A percentile compares a stretch with the other conserved stretches of the same genome.
Conservation (phyloP, 2,797 vertebrate genomes). For the Tympanoctomys barrerae region DNA sequence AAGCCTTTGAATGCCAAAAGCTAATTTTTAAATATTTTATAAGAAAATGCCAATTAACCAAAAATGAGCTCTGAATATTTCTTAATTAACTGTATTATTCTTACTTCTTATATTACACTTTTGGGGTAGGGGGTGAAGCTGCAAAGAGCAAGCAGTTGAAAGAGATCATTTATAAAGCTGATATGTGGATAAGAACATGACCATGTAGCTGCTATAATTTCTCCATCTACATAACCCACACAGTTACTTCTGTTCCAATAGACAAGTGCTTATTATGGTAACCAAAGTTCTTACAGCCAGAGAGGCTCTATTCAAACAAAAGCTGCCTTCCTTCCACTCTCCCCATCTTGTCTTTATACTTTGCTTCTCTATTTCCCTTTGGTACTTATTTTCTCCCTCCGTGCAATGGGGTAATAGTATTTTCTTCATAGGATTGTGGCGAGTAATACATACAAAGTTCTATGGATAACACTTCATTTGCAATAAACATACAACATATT, state of each 20-base stretch:
- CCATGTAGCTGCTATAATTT: background rate
- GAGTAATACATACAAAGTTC: background rate
- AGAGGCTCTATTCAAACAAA: background rate
- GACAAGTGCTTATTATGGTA: background rate
- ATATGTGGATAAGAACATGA: background rate
- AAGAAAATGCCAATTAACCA: slow-evolving; percentile 77
- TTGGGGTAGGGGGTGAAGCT: background rate
- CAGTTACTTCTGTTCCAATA: background rate
- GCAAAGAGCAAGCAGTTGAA: slow-evolving; percentile 54
- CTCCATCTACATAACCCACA: background rate
- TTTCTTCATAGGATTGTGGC: background rate
- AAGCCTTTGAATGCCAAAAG: slow-evolving; percentile 51
- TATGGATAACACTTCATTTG: background rate
- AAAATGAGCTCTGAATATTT: slow-evolving; percentile 60
- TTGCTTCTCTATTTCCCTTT: background rate
- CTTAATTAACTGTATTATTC: slow-evolving; percentile 68
- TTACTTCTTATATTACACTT: slow-evolving; percentile 38
- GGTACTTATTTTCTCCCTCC: background rate
- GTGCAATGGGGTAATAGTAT: background rate
- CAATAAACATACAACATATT: background rate
- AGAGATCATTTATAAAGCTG: slow-evolving; percentile 40
- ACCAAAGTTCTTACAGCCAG: slow-evolving; percentile 38
- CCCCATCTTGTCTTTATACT: background rate
- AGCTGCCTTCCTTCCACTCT: background rate
- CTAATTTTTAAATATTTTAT: slow-evolving; percentile 78